These are phyloP conservation scores for Apamea epomidion DNA, from an alignment of 2,888 invertebrate species.

Conservation along the genomic window DNA sequence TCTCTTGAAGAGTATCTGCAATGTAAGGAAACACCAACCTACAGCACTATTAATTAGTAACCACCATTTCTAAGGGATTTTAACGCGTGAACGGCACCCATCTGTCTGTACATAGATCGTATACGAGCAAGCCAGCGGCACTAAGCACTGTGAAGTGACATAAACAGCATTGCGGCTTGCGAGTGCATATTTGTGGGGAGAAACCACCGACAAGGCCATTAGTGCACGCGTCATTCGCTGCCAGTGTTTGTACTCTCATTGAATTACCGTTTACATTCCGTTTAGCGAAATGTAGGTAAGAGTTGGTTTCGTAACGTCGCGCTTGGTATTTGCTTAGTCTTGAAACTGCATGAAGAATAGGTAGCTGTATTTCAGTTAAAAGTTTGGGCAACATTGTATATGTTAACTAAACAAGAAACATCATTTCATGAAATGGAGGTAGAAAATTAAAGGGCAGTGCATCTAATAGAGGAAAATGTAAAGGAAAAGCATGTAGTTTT, in stretches of 20 bases:
- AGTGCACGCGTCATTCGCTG: conserved; percentile 72
- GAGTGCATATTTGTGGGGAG: conserved; percentile 76
- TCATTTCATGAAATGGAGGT: not conserved
- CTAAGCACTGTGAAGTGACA: conserved; percentile 71
- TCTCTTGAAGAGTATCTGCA: not conserved
- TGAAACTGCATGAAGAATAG: not conserved
- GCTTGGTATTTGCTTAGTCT: conserved; percentile 13
- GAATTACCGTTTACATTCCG: conserved; percentile 64
- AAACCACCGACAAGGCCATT: conserved; percentile 71
- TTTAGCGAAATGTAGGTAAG: conserved; percentile 46
- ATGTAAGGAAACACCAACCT: not conserved
- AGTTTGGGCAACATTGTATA: not conserved
- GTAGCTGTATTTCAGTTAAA: conserved; percentile 5
- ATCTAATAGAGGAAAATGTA: not conserved
- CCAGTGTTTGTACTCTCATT: conserved; percentile 69
- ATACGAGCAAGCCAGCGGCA: conserved; percentile 35
- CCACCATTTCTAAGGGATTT: not conserved
- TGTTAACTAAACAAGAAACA: not conserved
- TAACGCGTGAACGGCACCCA: not conserved
- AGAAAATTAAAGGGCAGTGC: not conserved
- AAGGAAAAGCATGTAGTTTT: not conserved
- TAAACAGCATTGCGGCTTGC: conserved; percentile 79
- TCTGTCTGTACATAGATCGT: conserved; percentile 27
- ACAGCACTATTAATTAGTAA: not conserved
- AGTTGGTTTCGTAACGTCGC: conserved; percentile 36